These are phyloP conservation scores for Orchestes rusci DNA, from an alignment of 2,888 invertebrate species.

Conservation along the genomic window DNA sequence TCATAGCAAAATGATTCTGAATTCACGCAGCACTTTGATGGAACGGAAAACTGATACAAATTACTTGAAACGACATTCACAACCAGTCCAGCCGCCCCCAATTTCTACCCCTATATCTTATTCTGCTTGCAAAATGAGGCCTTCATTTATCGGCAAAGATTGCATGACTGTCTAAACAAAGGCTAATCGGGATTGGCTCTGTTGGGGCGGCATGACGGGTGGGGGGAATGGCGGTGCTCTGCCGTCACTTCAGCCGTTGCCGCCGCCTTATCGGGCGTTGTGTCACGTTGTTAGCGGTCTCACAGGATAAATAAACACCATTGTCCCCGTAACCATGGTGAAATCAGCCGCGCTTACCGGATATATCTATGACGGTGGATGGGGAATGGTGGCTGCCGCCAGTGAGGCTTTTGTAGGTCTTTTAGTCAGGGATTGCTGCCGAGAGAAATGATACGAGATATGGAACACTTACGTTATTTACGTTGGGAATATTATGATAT, in stretches of 20 bases:
- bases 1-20: no score
- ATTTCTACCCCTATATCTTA: no score
- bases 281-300: slow-evolving; percentile 47
- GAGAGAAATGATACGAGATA: no score
- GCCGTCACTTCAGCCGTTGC: slow-evolving; percentile 9
- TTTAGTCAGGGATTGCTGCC: no score
- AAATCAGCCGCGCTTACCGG: slow-evolving; percentile 39
- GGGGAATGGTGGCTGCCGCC: no score
- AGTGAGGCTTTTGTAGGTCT: no score
- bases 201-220: slow-evolving; percentile 11
- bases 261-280: slow-evolving; percentile 42
- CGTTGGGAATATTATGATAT: no score
- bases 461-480: no score
- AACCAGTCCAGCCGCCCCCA: neutral
- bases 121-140: slow-evolving; percentile 8
- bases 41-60: no score
- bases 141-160: slow-evolving; percentile 19
- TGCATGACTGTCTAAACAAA: slow-evolving; percentile 31
- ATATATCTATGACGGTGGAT: no score
- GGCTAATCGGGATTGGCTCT: slow-evolving; percentile 33
- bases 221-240: slow-evolving; percentile 12
- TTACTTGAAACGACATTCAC: no score
- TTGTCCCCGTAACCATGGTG: slow-evolving; percentile 47
- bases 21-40: no score
- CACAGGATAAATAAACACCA: slow-evolving; percentile 48